Conservation (phyloP, 2,797 vertebrate species). For the Pipistrellus nathusii region DNA sequence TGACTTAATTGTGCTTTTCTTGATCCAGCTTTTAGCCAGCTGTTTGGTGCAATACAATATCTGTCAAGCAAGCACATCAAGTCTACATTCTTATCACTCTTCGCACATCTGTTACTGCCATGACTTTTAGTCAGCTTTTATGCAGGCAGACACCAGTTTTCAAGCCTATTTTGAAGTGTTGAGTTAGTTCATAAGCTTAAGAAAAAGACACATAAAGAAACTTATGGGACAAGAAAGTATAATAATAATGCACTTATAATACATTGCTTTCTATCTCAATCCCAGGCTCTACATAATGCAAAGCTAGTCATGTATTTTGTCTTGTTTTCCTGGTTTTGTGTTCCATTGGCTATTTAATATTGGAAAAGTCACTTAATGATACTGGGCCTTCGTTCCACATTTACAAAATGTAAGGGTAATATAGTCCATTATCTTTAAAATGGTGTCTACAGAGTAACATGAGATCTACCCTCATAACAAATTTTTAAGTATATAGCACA, state of each 20-base stretch:
- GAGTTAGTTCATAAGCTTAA: slow-evolving; percentile 53
- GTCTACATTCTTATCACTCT: slow-evolving; percentile 61
- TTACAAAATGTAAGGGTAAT: neutral
- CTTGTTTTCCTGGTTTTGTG: neutral
- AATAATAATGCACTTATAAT: neutral
- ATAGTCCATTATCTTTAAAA: neutral
- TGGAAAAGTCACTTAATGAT: neutral
- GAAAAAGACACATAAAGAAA: slow-evolving; percentile 26
- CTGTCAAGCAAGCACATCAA: neutral
- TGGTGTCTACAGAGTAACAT: neutral
- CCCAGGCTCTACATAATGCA: neutral
- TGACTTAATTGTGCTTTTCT: slow-evolving; percentile 39
- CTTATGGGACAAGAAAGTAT: neutral
- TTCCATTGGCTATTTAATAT: neutral
- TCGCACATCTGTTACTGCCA: slow-evolving; percentile 41
- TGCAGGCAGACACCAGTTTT: neutral
- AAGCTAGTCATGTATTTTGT: neutral
- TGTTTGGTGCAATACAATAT: neutral
- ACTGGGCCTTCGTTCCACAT: neutral
- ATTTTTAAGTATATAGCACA: neutral
- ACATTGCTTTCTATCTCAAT: neutral
- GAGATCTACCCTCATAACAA: neutral
- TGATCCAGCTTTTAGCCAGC: slow-evolving; percentile 30
- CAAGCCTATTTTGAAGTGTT: slow-evolving; percentile 36
- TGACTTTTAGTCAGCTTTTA: neutral